Conservation (phyloP, 2,797 vertebrate genomes). For the Callimico goeldii region DNA sequence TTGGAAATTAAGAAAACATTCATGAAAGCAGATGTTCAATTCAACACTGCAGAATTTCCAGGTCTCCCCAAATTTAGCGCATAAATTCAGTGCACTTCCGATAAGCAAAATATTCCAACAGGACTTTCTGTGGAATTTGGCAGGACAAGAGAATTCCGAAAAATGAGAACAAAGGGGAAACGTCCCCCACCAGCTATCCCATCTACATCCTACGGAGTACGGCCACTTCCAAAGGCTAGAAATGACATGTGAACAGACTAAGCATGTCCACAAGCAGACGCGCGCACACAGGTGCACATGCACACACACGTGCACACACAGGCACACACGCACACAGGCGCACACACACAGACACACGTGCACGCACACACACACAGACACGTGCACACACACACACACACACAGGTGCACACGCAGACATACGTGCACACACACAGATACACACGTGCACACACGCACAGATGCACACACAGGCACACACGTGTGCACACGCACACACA, state of each 20-base stretch:
- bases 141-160: neutral
- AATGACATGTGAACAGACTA: fast-evolving
- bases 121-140: neutral
- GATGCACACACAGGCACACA: no score
- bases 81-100: neutral
- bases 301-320: neutral
- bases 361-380: neutral
- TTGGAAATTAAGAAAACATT: neutral
- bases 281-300: neutral
- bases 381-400: no score
- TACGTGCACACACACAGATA: no score
- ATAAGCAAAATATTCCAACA: neutral
- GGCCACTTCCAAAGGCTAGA: neutral
- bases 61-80: neutral
- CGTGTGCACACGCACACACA: neutral
- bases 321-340: fast-evolving
- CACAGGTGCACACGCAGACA: no score
- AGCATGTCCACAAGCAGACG: neutral
- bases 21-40: neutral
- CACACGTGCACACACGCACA: no score
- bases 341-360: fast-evolving
- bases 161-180: neutral
- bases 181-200: fast-evolving
- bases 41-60: neutral
- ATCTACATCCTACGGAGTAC: fast-evolving